Conservation (phyloP, 2,888 invertebrate species). For the Drosophila stalkeri region DNA sequence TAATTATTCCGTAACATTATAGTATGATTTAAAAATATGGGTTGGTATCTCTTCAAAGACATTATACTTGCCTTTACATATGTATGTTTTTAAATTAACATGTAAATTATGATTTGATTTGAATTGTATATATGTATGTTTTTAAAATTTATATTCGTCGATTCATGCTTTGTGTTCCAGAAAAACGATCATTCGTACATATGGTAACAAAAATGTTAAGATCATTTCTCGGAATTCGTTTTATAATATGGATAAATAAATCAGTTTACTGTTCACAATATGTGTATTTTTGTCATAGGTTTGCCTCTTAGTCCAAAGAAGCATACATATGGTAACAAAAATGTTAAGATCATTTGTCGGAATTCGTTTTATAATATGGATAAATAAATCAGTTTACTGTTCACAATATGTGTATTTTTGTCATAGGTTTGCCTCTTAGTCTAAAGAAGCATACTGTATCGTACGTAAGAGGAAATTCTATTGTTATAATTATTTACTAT, state of each 20-base stretch:
- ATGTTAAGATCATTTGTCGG: not conserved
- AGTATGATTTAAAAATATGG: slow-evolving; percentile 1
- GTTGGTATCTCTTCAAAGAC: not conserved
- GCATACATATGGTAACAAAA: not conserved
- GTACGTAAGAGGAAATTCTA: not conserved
- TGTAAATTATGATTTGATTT: not conserved
- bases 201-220: not conserved
- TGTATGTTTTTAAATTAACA: not conserved
- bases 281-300: not conserved
- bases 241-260: slow-evolving; percentile 1
- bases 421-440: not conserved
- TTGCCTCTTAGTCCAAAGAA: not conserved
- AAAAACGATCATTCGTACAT: not conserved
- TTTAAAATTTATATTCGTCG: not conserved
- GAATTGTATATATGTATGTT: not conserved
- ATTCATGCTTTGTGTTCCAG: not conserved
- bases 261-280: not conserved
- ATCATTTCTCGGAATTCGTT: not conserved
- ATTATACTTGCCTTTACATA: not conserved
- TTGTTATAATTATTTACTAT: not conserved
- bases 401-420: not conserved
- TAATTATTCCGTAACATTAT: slow-evolving; percentile 2
- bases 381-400: not conserved
- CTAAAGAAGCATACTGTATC: not conserved
- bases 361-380: not conserved